A percentile compares a stretch with the other conserved stretches of the same genome.
Evolutionary conservation across 2,113 vertebrate genomes (phyloP).

Genomic region (Trochalopteron elliotii): DNA sequence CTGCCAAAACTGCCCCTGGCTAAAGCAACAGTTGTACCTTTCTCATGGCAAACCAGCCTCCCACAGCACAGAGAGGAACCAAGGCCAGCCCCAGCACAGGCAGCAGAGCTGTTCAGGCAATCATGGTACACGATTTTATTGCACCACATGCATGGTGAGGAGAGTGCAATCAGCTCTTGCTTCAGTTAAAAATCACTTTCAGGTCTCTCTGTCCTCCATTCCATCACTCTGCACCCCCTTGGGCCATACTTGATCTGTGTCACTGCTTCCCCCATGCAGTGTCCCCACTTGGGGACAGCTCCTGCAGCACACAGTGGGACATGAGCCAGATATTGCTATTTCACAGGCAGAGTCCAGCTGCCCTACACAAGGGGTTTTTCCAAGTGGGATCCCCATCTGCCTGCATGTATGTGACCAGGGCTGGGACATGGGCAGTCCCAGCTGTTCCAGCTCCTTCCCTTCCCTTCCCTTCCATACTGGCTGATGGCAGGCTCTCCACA

Average conservation of each 20-base stretch:
- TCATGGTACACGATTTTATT: rapidly evolving
- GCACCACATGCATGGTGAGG: not conserved
- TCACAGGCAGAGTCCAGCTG: not conserved
- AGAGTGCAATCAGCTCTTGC: not conserved
- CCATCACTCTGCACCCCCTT: not conserved
- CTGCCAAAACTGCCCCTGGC: not conserved
- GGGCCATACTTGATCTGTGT: not conserved
- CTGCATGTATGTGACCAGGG: not conserved
- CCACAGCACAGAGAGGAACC: not conserved
- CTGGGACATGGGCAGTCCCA: not conserved
- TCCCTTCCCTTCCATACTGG: rapidly evolving
- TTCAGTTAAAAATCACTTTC: not conserved
- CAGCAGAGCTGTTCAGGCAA: not conserved
- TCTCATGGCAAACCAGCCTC: not conserved
- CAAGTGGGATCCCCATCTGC: not conserved
- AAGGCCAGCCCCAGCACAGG: not conserved
- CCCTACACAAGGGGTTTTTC: not conserved
- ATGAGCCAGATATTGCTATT: rapidly evolving
- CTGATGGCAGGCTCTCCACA: not conserved
- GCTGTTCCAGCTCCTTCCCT: not conserved
- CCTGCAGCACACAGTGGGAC: not conserved
- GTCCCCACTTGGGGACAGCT: not conserved
- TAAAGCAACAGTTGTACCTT: not conserved
- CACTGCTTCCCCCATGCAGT: not conserved
- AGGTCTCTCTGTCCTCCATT: not conserved